Evolutionary conservation across 2,797 vertebrate species (phyloP).

Genomic region (Tinamus major): DNA sequence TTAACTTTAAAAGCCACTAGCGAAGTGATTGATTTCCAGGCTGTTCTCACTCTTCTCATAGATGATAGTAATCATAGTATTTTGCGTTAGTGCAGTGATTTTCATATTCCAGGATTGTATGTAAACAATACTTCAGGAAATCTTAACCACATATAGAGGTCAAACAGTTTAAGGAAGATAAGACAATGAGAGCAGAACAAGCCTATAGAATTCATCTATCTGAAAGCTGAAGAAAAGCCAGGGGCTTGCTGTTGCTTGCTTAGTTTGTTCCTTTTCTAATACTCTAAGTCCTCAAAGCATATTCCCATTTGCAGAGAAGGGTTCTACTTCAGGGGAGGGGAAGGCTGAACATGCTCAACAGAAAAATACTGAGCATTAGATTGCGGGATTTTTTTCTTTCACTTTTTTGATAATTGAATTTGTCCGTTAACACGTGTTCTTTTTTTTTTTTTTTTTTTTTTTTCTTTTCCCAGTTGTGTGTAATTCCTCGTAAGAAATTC

Average conservation of each 20-base stretch:
- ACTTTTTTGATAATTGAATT: neutral
- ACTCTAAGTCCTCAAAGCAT: neutral
- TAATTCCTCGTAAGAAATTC: neutral
- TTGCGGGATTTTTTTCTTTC: neutral
- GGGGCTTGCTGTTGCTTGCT: neutral
- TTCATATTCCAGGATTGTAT: neutral
- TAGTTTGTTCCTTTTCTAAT: neutral
- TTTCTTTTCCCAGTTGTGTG: neutral
- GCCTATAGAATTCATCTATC: neutral
- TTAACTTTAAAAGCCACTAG: neutral
- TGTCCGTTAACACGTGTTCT: neutral
- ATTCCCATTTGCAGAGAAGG: neutral
- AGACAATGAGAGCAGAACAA: neutral
- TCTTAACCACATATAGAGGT: neutral
- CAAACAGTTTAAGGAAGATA: neutral
- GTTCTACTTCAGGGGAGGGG: neutral
- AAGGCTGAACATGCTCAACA: neutral
- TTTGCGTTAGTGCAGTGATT: neutral
- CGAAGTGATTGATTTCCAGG: constrained; percentile 45
- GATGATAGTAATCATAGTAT: neutral
- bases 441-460: neutral
- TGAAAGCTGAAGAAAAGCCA: neutral
- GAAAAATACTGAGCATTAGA: neutral
- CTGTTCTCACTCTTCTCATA: constrained; percentile 18
- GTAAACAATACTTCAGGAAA: neutral